Conservation (phyloP, 2,113 vertebrate genomes). For the Circaetus cinerascens region DNA sequence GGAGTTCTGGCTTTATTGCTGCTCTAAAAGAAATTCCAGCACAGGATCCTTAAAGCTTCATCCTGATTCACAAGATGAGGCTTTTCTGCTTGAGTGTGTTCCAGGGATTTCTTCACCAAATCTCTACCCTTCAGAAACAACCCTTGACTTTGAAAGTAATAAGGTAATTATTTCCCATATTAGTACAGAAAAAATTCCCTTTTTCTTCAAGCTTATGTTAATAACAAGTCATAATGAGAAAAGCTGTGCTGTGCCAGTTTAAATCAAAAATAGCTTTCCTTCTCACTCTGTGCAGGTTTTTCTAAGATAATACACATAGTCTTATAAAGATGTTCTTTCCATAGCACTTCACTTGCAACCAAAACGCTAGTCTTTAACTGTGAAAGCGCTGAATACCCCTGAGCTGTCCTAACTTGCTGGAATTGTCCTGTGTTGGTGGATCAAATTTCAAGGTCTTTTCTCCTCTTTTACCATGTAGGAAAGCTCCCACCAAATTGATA, state of each 20-base stretch:
- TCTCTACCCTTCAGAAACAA: not conserved
- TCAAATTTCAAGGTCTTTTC: not conserved
- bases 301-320: not conserved
- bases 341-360: not conserved
- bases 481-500: not conserved
- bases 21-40: not conserved
- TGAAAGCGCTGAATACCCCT: not conserved
- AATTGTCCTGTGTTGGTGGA: not conserved
- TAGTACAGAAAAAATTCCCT: not conserved
- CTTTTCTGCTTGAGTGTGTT: not conserved
- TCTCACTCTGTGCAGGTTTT: not conserved
- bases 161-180: not conserved
- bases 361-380: not conserved
- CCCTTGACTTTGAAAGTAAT: not conserved
- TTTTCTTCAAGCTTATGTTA: not conserved
- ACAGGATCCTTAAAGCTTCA: not conserved
- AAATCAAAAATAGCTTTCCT: not conserved
- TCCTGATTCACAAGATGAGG: not conserved
- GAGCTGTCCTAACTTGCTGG: not conserved
- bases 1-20: not conserved
- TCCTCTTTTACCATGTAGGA: not conserved
- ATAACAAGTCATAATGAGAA: not conserved
- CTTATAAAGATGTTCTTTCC: not conserved
- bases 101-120: not conserved
- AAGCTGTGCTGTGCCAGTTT: not conserved